Conservation (phyloP, 1,140 invertebrate species). For the Atopsyche davidsoni region DNA sequence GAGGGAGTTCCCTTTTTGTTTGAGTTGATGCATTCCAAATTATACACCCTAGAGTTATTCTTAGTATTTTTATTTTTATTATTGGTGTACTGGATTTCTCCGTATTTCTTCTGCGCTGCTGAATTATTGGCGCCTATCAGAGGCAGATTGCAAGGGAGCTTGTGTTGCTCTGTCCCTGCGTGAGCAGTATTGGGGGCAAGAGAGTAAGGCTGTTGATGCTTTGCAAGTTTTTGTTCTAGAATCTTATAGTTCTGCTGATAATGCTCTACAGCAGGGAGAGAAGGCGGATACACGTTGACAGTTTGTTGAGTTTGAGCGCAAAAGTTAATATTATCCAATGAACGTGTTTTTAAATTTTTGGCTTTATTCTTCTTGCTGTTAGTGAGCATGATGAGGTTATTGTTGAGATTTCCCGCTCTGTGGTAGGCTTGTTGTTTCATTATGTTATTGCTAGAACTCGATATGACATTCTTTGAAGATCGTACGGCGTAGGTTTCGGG, state of each 20-base stretch:
- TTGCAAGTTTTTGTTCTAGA: too few relatives aligned
- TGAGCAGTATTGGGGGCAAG: too few relatives aligned
- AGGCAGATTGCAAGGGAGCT: too few relatives aligned
- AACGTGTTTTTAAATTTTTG: conserved; percentile 10
- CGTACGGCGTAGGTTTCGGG: conserved; percentile 9
- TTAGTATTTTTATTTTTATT: neutral
- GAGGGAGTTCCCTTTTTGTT: conserved; percentile 6
- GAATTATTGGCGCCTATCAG: too few relatives aligned
- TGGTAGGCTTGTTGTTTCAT: neutral
- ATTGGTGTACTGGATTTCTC: too few relatives aligned
- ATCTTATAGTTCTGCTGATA: too few relatives aligned
- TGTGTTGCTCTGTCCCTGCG: too few relatives aligned
- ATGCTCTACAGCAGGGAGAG: too few relatives aligned
- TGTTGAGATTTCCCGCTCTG: conserved; percentile 8
- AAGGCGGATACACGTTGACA: too few relatives aligned
- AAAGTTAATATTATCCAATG: conserved; percentile 13
- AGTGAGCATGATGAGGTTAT: conserved; percentile 16
- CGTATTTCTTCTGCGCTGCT: too few relatives aligned
- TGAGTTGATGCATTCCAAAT: neutral
- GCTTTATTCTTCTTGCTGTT: conserved; percentile 14
- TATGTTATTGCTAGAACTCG: conserved; percentile 2
- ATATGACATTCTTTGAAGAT: conserved; percentile 5
- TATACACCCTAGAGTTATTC: neutral
- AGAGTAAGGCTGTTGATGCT: too few relatives aligned
- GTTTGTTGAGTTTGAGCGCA: conserved; percentile 2